A percentile compares a stretch with the other conserved stretches of the same genome.
These are phyloP conservation scores for Onychomys arenicola DNA, from an alignment of 2,797 vertebrate genomes.

Conservation along the genomic window DNA sequence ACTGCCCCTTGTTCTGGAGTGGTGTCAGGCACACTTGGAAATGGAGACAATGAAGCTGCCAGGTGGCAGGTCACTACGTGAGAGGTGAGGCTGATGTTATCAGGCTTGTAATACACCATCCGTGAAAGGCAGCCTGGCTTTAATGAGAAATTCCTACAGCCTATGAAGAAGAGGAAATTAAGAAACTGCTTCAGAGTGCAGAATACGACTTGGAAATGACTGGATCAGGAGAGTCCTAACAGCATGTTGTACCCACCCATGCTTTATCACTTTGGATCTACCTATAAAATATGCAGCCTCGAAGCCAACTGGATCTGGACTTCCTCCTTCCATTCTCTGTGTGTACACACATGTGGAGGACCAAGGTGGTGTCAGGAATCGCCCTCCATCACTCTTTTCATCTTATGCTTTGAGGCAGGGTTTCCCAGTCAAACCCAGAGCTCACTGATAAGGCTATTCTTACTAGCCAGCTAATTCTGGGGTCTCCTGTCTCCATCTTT, in stretches of 20 bases:
- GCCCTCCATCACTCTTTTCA: not conserved
- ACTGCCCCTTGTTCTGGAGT: fast-evolving
- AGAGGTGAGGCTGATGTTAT: not conserved
- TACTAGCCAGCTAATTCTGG: not conserved
- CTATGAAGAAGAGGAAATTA: not conserved
- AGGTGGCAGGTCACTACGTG: fast-evolving
- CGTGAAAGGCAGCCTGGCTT: not conserved
- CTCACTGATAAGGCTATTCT: not conserved
- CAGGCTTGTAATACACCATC: not conserved
- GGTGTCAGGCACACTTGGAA: not conserved
- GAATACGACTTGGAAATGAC: fast-evolving
- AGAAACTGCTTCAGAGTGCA: not conserved
- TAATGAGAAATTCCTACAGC: not conserved
- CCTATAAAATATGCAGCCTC: not conserved
- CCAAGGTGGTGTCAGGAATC: not conserved
- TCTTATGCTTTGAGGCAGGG: not conserved
- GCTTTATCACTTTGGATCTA: not conserved
- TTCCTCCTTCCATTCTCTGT: not conserved
- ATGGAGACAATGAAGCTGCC: fast-evolving
- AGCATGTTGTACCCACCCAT: not conserved
- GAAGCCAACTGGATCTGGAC: not conserved
- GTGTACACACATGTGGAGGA: too few relatives aligned
- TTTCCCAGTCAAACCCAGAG: not conserved
- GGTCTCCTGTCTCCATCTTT: not conserved
- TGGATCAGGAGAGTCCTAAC: fast-evolving